Conservation (phyloP, 1,140 invertebrate species). For the Drosophila navojoa region DNA sequence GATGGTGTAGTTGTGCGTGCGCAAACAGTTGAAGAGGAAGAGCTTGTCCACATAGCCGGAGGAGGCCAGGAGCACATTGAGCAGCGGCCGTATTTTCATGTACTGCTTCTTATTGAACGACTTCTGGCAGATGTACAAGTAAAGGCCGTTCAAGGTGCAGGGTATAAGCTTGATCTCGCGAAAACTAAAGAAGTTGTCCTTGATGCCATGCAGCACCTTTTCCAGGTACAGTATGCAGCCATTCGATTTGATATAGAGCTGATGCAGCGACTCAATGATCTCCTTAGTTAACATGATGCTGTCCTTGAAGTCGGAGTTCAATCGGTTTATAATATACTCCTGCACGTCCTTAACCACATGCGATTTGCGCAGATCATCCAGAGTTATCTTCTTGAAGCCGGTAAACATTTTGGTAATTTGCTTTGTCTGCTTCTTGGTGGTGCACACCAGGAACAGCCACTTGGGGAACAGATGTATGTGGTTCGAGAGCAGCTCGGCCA, state of each 20-base stretch:
- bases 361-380: slow-evolving; percentile 95
- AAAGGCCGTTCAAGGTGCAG: slow-evolving; percentile 96
- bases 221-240: slow-evolving; percentile 97
- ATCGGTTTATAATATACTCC: slow-evolving; percentile 95
- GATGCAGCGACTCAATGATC: slow-evolving; percentile 97
- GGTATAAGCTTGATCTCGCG: slow-evolving; percentile 94
- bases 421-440: slow-evolving; percentile 93
- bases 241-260: slow-evolving; percentile 98
- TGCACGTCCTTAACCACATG: slow-evolving; percentile 96
- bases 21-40: slow-evolving; percentile 91
- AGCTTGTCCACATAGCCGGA: slow-evolving; percentile 92
- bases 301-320: slow-evolving; percentile 90
- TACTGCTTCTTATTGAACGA: slow-evolving; percentile 95
- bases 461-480: slow-evolving; percentile 96
- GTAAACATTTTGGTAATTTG: slow-evolving; percentile 95
- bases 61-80: slow-evolving; percentile 95
- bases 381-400: slow-evolving; percentile 95
- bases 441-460: slow-evolving; percentile 96
- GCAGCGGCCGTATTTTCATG: slow-evolving; percentile 90
- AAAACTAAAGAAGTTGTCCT: slow-evolving; percentile 95
- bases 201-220: slow-evolving; percentile 95
- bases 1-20: slow-evolving; percentile 91
- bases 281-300: slow-evolving; percentile 86
- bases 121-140: slow-evolving; percentile 96
- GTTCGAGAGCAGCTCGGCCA: slow-evolving; percentile 93